These are phyloP conservation scores for Aplidium turbinatum DNA, from an alignment of 23 tunicate genomes.

Conservation along the genomic window DNA sequence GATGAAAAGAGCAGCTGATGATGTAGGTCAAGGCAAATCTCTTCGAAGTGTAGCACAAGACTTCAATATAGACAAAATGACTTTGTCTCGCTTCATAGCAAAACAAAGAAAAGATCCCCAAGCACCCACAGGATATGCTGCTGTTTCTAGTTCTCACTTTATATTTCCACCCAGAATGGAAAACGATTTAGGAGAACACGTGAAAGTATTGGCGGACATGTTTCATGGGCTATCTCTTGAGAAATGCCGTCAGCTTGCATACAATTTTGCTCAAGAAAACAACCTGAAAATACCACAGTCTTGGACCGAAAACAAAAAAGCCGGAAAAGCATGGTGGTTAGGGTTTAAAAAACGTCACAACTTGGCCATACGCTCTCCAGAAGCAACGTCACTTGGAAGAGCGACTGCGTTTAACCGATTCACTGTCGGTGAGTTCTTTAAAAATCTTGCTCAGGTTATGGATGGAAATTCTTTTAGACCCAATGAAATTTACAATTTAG, in stretches of 20 bases:
- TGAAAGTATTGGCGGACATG: not conserved
- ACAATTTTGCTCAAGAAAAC: conserved; percentile 2
- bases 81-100: not conserved
- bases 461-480: not conserved
- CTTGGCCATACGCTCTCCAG: conserved; percentile 5
- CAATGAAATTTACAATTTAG: conserved; percentile 3
- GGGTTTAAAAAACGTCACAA: conserved; percentile 3
- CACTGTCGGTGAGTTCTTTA: not conserved
- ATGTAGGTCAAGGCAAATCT: not conserved
- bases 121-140: not conserved
- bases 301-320: not conserved
- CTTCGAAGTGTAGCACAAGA: conserved; percentile 1
- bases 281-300: conserved; percentile 1
- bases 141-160: not conserved
- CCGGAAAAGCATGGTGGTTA: conserved; percentile 3
- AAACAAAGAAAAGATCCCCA: not conserved
- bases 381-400: conserved; percentile 13
- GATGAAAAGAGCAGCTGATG: not conserved
- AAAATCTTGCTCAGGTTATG: not conserved
- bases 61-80: conserved; percentile 10
- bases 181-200: not conserved
- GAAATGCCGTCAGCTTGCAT: not conserved
- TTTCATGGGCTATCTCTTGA: not conserved
- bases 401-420: conserved; percentile 19
- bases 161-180: not conserved